Conservation (phyloP, 2,797 vertebrate genomes). For the Emydoidea blandingii region DNA sequence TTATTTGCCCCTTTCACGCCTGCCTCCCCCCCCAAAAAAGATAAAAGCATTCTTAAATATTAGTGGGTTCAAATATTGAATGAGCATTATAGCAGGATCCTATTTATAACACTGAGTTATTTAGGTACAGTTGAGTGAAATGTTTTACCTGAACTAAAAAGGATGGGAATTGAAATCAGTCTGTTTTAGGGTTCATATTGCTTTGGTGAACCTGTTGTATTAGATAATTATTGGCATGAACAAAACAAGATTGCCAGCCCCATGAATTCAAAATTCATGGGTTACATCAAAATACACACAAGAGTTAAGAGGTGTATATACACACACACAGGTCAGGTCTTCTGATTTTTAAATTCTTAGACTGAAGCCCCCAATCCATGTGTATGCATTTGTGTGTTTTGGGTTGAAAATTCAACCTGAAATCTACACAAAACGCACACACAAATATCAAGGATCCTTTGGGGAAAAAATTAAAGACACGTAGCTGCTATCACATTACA, state of each 20-base stretch:
- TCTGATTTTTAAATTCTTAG: neutral
- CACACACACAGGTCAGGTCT: neutral
- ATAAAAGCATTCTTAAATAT: neutral
- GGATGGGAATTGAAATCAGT: rapidly evolving
- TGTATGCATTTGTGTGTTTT: neutral
- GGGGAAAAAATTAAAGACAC: neutral
- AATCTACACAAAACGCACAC: neutral
- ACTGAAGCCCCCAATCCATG: neutral
- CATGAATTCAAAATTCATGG: neutral
- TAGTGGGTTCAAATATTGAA: neutral
- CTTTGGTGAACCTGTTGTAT: neutral
- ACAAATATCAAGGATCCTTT: neutral
- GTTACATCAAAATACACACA: neutral
- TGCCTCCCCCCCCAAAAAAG: neutral
- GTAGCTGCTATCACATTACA: neutral
- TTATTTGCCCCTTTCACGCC: neutral
- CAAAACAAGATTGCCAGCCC: neutral
- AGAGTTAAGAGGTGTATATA: neutral
- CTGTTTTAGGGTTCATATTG: neutral
- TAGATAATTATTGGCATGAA: neutral
- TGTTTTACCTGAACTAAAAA: constrained; percentile 16
- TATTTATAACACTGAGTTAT: neutral
- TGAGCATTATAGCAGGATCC: neutral
- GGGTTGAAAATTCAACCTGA: neutral
- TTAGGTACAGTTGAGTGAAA: neutral